These are phyloP conservation scores for Pampus argenteus DNA, from an alignment of 2,797 vertebrate species.

Conservation along the genomic window DNA sequence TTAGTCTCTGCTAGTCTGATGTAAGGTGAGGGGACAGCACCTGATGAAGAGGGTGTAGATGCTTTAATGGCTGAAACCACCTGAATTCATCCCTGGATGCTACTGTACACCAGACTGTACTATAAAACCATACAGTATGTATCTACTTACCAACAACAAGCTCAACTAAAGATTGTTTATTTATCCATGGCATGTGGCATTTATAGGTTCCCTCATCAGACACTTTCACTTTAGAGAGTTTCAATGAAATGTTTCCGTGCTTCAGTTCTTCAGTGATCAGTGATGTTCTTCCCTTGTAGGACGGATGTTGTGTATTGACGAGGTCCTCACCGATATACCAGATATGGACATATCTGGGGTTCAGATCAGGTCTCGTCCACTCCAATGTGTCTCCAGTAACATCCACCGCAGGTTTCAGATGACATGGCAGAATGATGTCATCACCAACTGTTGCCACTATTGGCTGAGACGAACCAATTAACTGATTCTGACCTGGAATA, in stretches of 20 bases:
- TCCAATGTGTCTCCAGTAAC: neutral
- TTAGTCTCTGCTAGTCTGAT: neutral
- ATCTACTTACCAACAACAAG: neutral
- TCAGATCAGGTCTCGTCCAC: neutral
- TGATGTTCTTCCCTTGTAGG: too few relatives aligned
- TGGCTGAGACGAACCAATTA: neutral
- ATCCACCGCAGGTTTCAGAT: neutral
- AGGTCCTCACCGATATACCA: too few relatives aligned
- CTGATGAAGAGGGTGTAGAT: neutral
- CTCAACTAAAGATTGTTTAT: too few relatives aligned
- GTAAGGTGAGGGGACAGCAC: neutral
- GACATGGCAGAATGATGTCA: neutral
- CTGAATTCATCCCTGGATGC: too few relatives aligned
- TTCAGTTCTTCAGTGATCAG: neutral
- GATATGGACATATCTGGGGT: too few relatives aligned
- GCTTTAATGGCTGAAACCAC: too few relatives aligned
- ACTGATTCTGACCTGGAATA: neutral
- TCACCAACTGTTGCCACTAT: neutral
- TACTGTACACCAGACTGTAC: too few relatives aligned
- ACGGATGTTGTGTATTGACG: neutral
- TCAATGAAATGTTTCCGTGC: constrained; percentile 9
- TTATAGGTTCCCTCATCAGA: constrained; percentile 6
- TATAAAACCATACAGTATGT: too few relatives aligned
- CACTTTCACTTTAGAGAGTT: neutral
- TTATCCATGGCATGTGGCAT: too few relatives aligned